Evolutionary conservation across 1,140 invertebrate genomes (phyloP).

Genomic region (Drosophila athabasca): DNA sequence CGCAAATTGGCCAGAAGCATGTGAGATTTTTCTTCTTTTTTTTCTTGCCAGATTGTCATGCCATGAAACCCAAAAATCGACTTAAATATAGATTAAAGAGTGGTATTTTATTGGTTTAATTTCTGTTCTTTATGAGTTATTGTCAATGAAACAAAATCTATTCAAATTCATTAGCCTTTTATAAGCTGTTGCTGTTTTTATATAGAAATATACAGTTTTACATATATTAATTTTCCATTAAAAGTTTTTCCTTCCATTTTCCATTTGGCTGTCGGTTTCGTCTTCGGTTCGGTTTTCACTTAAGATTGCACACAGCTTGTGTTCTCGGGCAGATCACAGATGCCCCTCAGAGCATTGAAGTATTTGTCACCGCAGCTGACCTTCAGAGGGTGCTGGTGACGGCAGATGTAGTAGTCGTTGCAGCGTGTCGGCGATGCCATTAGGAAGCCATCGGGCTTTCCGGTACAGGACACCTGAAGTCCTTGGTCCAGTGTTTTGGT

Average conservation of each 20-base stretch:
- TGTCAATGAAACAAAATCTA: background rate
- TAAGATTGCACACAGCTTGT: slow-evolving; percentile 62
- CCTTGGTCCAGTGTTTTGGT: slow-evolving; percentile 6
- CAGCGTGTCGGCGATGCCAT: slow-evolving; percentile 63
- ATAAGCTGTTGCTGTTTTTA: slow-evolving; percentile 44
- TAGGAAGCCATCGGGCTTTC: slow-evolving; percentile 65
- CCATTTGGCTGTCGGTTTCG: background rate
- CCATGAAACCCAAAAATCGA: background rate
- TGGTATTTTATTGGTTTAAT: too few relatives aligned
- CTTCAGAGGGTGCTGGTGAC: slow-evolving; percentile 45
- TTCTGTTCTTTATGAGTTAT: too few relatives aligned
- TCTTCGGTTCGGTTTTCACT: background rate
- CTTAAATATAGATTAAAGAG: too few relatives aligned
- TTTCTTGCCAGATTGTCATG: slow-evolving; percentile 39
- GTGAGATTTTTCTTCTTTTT: slow-evolving; percentile 16
- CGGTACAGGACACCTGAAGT: slow-evolving; percentile 40
- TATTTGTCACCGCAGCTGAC: slow-evolving; percentile 66
- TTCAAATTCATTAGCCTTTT: slow-evolving; percentile 34
- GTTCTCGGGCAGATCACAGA: slow-evolving; percentile 72
- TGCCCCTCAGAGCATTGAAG: slow-evolving; percentile 68
- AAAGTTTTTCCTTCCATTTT: slow-evolving; percentile 8
- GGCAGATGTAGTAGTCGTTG: slow-evolving; percentile 73
- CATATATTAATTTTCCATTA: background rate
- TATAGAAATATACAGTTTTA: slow-evolving; percentile 20
- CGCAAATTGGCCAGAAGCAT: slow-evolving; percentile 65